Base-by-base conservation (phyloP, 1,140 invertebrate species). In the Anastatus disparis region DNA sequence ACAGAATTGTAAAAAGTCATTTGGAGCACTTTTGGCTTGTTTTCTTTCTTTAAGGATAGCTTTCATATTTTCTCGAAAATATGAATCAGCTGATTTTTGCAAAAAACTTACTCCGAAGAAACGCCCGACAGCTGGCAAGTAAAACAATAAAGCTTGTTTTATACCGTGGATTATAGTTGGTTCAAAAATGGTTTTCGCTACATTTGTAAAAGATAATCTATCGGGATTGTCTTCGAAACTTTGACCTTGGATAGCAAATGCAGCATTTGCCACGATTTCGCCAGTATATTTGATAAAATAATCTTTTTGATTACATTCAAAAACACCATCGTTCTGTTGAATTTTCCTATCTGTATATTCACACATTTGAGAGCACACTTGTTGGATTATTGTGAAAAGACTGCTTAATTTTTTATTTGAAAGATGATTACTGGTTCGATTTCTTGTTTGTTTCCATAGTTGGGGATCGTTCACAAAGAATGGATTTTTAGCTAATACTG, bases 261-360 rank as follows among this genome's bases (percentile, higher is more conserved):
- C 87, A 15, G 83, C 83, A 56, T 80, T 84, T 3, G 86, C 82
- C 6, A 88, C 82, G n/a, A 86, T 82, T 40, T 88, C 87, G 0
- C 82, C 82, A 1, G 87, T 88, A 53, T 81, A 89, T 66, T 82
- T 81, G 1, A 79, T 56, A 12, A 81, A 83, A 0, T 82, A 17
- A 22, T 82, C 63, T 70, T 84, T 84, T 6, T 76, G 26, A 20
- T 87, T 80, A 1, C 75, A 17, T 15, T 80, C 78, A 13, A 56
- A 46, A 52, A 27, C 0, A 2, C 22, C 42, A 8, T 26, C 15
- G 17, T 24, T 46, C n/a, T 55, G 22, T 1, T 62, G 24, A 3
- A 75, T 12, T 26, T 65, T 71, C 3, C 52, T 44, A 0, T 74
- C 44, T 15, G 79, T 9, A 40, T 74, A 81, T 0, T 35, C 22